These are phyloP conservation scores for Maniola jurtina DNA, from an alignment of 1,140 invertebrate genomes.

Conservation along the genomic window DNA sequence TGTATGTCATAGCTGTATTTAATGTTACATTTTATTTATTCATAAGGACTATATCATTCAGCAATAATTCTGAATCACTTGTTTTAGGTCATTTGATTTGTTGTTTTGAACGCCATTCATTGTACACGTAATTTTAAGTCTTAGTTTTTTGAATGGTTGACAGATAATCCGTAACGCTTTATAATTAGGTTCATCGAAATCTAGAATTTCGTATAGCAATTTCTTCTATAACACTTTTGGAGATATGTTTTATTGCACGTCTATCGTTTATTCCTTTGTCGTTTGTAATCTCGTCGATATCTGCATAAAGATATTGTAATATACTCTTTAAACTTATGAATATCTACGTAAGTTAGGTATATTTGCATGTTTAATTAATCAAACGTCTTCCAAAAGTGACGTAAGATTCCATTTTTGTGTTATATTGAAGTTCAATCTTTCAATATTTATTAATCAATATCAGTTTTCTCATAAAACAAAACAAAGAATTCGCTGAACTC, in stretches of 20 bases:
- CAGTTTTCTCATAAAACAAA: neutral
- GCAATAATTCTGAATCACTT: slow-evolving; percentile 56
- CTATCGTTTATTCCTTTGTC: slow-evolving; percentile 41
- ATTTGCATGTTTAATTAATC: slow-evolving; percentile 73
- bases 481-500: too few species aligned
- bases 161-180: slow-evolving; percentile 75
- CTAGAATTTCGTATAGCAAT: slow-evolving; percentile 71
- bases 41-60: slow-evolving; percentile 49
- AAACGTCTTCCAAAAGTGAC: slow-evolving; percentile 75
- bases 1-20: slow-evolving; percentile 48
- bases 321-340: slow-evolving; percentile 43
- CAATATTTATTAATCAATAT: slow-evolving; percentile 19
- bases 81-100: slow-evolving; percentile 33
- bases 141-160: slow-evolving; percentile 59
- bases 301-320: slow-evolving; percentile 47
- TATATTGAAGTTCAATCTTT: slow-evolving; percentile 31
- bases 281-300: slow-evolving; percentile 38
- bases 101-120: slow-evolving; percentile 37
- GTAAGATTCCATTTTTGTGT: slow-evolving; percentile 49
- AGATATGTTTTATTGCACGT: slow-evolving; percentile 65
- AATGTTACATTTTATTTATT: slow-evolving; percentile 47
- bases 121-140: slow-evolving; percentile 56
- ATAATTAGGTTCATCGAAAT: slow-evolving; percentile 76
- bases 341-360: slow-evolving; percentile 62
- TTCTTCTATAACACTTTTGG: slow-evolving; percentile 60